These are phyloP conservation scores for Melanchra persicariae DNA, from an alignment of 2,888 invertebrate genomes.

Conservation along the genomic window DNA sequence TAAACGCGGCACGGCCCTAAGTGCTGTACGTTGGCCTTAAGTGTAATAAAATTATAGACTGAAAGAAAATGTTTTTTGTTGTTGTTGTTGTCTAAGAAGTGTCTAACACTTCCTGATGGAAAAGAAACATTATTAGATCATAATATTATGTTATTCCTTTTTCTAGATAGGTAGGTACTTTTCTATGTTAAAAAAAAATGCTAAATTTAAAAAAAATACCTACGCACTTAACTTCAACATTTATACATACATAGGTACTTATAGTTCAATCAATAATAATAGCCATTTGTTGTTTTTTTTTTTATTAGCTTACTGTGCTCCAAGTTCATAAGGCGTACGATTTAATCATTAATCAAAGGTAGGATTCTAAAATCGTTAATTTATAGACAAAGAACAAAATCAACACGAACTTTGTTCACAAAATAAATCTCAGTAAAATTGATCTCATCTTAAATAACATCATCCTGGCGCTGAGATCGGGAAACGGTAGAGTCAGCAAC, in stretches of 20 bases:
- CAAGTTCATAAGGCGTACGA: constrained; percentile 58
- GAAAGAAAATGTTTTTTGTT: not conserved
- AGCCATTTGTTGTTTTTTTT: not conserved
- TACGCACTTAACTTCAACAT: too few species aligned
- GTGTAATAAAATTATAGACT: constrained; percentile 46
- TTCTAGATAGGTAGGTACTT: rapidly evolving
- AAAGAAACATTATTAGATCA: not conserved
- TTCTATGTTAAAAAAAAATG: too few species aligned
- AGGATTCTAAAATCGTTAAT: constrained; percentile 76
- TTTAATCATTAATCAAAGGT: constrained; percentile 73
- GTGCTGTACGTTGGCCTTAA: constrained; percentile 32
- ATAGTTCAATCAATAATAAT: not conserved
- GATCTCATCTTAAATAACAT: constrained; percentile 89
- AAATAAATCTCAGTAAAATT: constrained; percentile 90
- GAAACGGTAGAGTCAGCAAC: constrained; percentile 77
- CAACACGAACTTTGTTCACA: constrained; percentile 82
- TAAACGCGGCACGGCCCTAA: constrained; percentile 36
- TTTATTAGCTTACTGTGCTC: not conserved
- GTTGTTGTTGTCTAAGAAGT: not conserved
- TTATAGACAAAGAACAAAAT: constrained; percentile 83
- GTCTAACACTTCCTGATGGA: not conserved
- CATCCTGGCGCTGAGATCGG: constrained; percentile 78
- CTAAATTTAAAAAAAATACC: too few species aligned
- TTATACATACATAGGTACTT: too few species aligned
- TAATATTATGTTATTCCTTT: not conserved